Evolutionary conservation across 2,113 vertebrate species (phyloP).

Genomic region (Jacana jacana): DNA sequence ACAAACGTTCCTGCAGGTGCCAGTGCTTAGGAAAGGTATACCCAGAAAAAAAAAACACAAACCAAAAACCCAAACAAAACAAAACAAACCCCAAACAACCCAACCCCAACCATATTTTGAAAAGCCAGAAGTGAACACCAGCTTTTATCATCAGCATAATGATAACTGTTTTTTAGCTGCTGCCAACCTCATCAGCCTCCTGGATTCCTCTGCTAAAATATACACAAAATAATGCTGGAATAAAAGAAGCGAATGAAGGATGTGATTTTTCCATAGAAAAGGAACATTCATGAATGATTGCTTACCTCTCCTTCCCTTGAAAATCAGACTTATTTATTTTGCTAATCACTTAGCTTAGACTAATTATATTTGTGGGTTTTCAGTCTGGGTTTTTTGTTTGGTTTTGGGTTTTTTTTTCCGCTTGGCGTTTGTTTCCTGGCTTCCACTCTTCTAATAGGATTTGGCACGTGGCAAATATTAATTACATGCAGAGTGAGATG

Average conservation of each 20-base stretch:
- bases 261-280: background rate
- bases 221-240: background rate
- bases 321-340: background rate
- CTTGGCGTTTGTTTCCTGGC: background rate
- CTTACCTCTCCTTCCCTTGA: background rate
- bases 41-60: background rate
- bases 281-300: background rate
- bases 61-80: too few species aligned
- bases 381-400: background rate
- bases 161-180: background rate
- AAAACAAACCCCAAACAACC: too few species aligned
- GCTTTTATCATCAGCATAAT: background rate
- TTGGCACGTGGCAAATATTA: background rate
- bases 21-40: background rate
- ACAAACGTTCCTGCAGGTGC: background rate
- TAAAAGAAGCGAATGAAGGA: background rate
- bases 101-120: too few species aligned
- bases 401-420: background rate
- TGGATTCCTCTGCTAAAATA: background rate
- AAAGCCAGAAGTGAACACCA: background rate
- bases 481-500: background rate
- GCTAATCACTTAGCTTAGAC: background rate
- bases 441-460: background rate
- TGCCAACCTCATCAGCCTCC: background rate
- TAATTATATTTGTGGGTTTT: background rate